Evolutionary conservation across 2,888 invertebrate species (phyloP), one percentile per base, ranked within the genome.

Genomic region (Lepidochitona cinerea): DNA sequence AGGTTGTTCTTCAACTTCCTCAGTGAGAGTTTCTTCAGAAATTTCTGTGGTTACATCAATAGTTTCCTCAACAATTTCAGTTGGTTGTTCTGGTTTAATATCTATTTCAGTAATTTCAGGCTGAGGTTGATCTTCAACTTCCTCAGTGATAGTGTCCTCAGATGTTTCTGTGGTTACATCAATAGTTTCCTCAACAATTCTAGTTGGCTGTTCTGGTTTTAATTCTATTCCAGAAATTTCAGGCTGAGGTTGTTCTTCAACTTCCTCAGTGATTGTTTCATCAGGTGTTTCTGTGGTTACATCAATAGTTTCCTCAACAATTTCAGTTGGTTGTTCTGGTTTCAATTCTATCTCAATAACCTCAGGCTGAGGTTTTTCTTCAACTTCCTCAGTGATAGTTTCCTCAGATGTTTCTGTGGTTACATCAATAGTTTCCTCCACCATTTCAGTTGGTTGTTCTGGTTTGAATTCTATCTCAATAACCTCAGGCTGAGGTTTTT

Each of bases 391-490:
- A 41, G 41, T 41, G 41, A 49, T 2, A 49, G 7, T 7, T 49
- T 49, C 49, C 32, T 74, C 71, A 52, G 54, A 37, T 65, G 72
- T 68, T 49, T 77, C 68, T 69, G 77, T 74, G 67, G 77, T 79
- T 18, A 75, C 64, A 36, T 72, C 36, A 37, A 49, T 64, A 23
- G 26, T n/a, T 23, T n/a, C n/a, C n/a, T n/a, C n/a, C n/a, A n/a
- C n/a, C n/a, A n/a, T n/a, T n/a, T n/a, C n/a, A n/a, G n/a, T n/a
- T 41, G n/a, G 6, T 1, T 41, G 3, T 68, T 68, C 41, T 41
- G 68, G 7, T 23, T 2, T 36, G 18, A 36, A n/a, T 4, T 35
- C 3, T 36, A 66, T 9, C 4, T 66, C 37, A n/a, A 37, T 37
- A 66, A 36, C 37, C 37, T 36, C 66, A 36, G 37, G 37, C 37